These are phyloP conservation scores for Epizoanthus stellaris DNA, from an alignment of 92 coral and sea anemone genomes.

Conservation along the genomic window DNA sequence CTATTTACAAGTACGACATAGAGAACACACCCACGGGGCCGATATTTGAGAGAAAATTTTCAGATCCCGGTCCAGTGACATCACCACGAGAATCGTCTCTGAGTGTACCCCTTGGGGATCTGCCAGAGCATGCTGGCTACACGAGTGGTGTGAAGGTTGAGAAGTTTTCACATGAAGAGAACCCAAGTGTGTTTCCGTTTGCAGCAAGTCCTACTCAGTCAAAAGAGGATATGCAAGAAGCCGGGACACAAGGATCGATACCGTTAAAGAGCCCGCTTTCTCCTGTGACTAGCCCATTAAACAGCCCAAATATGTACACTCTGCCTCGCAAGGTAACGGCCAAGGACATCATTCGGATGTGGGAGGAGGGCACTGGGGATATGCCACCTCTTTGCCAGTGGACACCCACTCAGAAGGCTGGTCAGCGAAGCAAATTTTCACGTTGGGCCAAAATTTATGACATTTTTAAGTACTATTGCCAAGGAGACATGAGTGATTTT, in stretches of 20 bases:
- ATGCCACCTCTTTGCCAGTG: constrained; percentile 91
- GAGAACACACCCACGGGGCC: constrained; percentile 87
- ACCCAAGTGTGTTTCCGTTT: not conserved
- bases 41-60: constrained; percentile 56
- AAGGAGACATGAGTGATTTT: constrained; percentile 81
- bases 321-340: constrained; percentile 98
- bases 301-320: constrained; percentile 59
- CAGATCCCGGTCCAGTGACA: constrained; percentile 7
- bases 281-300: constrained; percentile 45
- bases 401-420: constrained; percentile 95
- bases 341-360: constrained; percentile 87
- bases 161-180: not conserved
- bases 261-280: constrained; percentile 29
- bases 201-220: not conserved
- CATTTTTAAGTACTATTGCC: constrained; percentile 94
- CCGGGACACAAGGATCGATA: not conserved
- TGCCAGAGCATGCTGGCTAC: constrained; percentile 1
- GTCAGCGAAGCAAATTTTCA: constrained; percentile 98
- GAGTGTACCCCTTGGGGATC: not conserved
- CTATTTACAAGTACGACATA: constrained; percentile 90
- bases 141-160: constrained; percentile 8
- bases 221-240: constrained; percentile 2
- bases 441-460: constrained; percentile 99
- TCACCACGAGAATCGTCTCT: not conserved
- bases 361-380: constrained; percentile 91